Percentiles rank a stretch among this genome's conserved stretches.
Evolutionary conservation across 2,888 invertebrate species (phyloP).

Genomic region (Bombylius discolor): DNA sequence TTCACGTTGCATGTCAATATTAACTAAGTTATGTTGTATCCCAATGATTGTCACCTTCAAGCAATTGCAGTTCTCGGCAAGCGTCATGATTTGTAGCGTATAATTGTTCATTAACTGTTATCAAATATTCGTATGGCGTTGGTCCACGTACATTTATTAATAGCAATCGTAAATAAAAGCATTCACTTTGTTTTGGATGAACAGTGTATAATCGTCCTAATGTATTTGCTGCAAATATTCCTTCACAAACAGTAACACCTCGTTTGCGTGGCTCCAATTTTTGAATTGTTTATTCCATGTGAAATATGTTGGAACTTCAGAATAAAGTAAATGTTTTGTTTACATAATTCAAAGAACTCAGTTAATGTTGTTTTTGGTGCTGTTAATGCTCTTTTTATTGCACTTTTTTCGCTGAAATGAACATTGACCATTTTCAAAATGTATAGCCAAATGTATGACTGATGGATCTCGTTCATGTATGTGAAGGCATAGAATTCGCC

Average conservation of each 20-base stretch:
- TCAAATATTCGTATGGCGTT: too few relatives aligned
- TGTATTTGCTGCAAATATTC: too few relatives aligned
- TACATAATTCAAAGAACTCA: conserved; percentile 25
- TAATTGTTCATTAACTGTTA: too few relatives aligned
- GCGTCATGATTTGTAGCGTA: too few relatives aligned
- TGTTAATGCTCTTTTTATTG: conserved; percentile 11
- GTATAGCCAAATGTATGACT: conserved; percentile 4
- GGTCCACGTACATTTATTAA: too few relatives aligned
- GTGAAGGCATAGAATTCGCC: conserved; percentile 7
- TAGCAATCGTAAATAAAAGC: too few relatives aligned
- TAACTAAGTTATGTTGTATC: too few relatives aligned
- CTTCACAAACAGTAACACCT: conserved; percentile 14
- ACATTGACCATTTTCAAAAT: conserved; percentile 12
- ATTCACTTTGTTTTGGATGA: too few relatives aligned
- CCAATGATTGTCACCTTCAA: too few relatives aligned
- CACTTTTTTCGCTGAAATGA: conserved; percentile 18
- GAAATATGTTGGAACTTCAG: conserved; percentile 22
- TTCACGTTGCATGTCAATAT: too few relatives aligned
- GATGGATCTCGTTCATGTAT: conserved; percentile 8
- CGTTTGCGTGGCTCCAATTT: conserved; percentile 20
- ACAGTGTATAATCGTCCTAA: too few relatives aligned
- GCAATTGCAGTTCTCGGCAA: too few relatives aligned
- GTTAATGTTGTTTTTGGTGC: conserved; percentile 20
- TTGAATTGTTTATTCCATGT: conserved; percentile 22
- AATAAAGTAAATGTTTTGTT: conserved; percentile 22